Evolutionary conservation across 2,888 invertebrate species (phyloP), one percentile per base, ranked within the genome.

Genomic region (Branchellion lobata): DNA sequence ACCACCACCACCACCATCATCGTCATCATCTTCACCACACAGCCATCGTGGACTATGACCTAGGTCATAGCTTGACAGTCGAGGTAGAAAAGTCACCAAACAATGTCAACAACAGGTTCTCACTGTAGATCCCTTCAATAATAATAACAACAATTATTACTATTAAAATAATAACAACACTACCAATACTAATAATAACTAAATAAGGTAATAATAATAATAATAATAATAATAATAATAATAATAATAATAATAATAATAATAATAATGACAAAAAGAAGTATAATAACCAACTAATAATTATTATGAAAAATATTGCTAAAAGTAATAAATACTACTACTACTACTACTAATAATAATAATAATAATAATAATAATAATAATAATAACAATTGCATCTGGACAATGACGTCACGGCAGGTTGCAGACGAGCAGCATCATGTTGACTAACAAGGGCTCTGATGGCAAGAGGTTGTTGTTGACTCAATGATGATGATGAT

Each of bases 61-160:
- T 94, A 71, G 96, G 95, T 0, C 92, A 93, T 84, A 94, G 92
- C 81, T 95, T 94, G 0, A 94, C 94, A 0, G 93, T 97, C 0
- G 92, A 94, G 83, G 91, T 97, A 85, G 96, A 96, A 65, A 77
- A 65, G 29, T 77, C 77, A 24, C 36, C 65, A 2, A 57, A 57
- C 21, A 40, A 40, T 14, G 88, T 93, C 94, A 77, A 61, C 24
- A 77, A 77, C 33, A 65, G 34, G 61, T 69, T 11, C 31, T 27
- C 29, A 3, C 2, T 24, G 8, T 5, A 27, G 8, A 31, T 69
- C 18, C 3, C 21, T 21, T 3, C n/a, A 3, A 21, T 27, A 5
- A 27, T 65, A 5, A 65, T 27, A 3, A 65, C 21, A 5, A 65
- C 21, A 3, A 65, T 65, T 8, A 65, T 65, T 21, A 40, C 14